These are phyloP conservation scores for Pongo pygmaeus DNA, from an alignment of 2,113 vertebrate genomes.

Conservation along the genomic window DNA sequence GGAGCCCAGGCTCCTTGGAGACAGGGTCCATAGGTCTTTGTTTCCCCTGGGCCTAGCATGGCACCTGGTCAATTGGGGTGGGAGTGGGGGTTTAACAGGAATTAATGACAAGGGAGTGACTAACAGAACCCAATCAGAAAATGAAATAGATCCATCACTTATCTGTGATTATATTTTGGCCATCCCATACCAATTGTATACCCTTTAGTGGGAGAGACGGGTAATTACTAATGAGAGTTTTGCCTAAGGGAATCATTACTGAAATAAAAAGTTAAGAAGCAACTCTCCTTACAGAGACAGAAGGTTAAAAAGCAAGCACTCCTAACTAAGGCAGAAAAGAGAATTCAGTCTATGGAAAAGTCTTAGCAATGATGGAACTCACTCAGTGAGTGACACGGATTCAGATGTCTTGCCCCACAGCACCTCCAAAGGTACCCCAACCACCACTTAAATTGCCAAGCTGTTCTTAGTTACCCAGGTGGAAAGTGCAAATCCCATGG, in stretches of 20 bases:
- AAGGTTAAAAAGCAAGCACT: constrained; percentile 25
- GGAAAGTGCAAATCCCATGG: neutral
- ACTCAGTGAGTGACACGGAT: neutral
- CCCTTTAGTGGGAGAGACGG: neutral
- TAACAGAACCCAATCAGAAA: neutral
- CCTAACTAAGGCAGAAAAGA: neutral
- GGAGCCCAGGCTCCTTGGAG: neutral
- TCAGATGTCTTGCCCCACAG: neutral
- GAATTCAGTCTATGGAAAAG: neutral
- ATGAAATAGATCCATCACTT: neutral
- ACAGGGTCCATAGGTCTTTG: neutral
- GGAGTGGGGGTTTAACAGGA: neutral
- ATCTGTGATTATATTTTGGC: neutral
- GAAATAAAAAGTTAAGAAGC: constrained; percentile 26
- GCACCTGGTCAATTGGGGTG: neutral
- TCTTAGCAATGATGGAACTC: neutral
- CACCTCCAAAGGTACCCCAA: neutral
- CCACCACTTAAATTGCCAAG: neutral
- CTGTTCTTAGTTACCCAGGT: neutral
- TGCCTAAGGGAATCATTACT: neutral
- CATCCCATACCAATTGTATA: neutral
- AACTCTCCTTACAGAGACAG: constrained; percentile 18
- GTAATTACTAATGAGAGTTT: neutral
- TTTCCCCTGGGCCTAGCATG: neutral
- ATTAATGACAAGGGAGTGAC: neutral